Conservation (phyloP, 2,113 vertebrate species). For the Origma solitaria region DNA sequence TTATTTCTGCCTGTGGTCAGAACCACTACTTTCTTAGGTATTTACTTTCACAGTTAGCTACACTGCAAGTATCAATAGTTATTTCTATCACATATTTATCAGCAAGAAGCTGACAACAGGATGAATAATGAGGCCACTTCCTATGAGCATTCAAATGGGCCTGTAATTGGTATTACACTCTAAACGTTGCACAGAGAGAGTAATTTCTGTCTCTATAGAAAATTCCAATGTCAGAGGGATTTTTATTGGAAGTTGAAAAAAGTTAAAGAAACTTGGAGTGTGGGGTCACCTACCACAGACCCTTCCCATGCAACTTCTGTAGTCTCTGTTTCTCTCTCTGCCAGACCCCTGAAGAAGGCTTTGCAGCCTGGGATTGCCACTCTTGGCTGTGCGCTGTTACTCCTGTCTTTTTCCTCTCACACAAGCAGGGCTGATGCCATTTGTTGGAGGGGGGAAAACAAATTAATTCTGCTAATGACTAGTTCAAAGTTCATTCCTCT, state of each 20-base stretch:
- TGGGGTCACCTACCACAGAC: neutral
- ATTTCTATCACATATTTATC: neutral
- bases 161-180: neutral
- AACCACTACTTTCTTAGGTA: neutral
- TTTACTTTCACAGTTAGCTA: neutral
- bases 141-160: neutral
- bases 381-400: neutral
- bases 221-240: neutral
- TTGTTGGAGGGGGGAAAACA: neutral
- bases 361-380: neutral
- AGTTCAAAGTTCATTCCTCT: neutral
- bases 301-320: accelerated
- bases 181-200: neutral
- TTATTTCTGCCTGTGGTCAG: neutral
- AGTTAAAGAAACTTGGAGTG: accelerated
- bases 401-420: neutral
- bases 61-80: neutral
- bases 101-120: neutral
- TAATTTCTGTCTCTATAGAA: neutral
- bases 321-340: neutral
- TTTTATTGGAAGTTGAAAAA: neutral
- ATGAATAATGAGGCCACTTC: neutral
- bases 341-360: neutral
- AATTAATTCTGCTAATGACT: neutral
- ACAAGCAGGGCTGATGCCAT: neutral